A percentile compares a stretch with the other conserved stretches of the same genome.
Evolutionary conservation across 2,113 vertebrate genomes (phyloP).

Genomic region (Malurus alboscapulatus): DNA sequence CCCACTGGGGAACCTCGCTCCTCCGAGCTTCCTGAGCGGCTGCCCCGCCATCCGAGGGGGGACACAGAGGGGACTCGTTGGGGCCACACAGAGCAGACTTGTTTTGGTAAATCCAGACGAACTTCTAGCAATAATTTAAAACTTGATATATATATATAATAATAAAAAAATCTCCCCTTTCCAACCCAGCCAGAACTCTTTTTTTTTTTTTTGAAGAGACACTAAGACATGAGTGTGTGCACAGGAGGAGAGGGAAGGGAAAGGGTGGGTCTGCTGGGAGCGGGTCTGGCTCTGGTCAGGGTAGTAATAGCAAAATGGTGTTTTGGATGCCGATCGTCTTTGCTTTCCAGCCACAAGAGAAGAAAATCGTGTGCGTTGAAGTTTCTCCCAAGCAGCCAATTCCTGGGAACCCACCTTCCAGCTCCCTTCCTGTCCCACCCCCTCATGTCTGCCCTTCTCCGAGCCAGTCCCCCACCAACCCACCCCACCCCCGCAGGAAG

Average conservation of each 20-base stretch:
- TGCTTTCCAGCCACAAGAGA: constrained; percentile 64
- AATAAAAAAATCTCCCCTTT: constrained; percentile 72
- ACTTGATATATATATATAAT: constrained; percentile 82
- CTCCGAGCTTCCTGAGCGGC: constrained; percentile 58
- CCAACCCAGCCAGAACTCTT: constrained; percentile 58
- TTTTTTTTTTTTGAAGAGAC: constrained; percentile 39
- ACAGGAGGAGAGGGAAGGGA: constrained; percentile 21
- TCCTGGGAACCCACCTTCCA: constrained; percentile 56
- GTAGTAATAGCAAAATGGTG: constrained; percentile 54
- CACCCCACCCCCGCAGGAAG: constrained; percentile 27
- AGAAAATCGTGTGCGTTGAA: constrained; percentile 54
- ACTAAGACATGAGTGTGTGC: constrained; percentile 65
- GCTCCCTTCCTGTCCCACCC: constrained; percentile 46
- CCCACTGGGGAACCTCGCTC: constrained; percentile 24
- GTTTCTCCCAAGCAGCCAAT: constrained; percentile 54
- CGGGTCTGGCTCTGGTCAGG: constrained; percentile 56
- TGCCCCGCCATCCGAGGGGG: constrained; percentile 60
- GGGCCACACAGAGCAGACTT: constrained; percentile 66
- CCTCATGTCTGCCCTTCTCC: constrained; percentile 5
- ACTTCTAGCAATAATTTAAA: constrained; percentile 85
- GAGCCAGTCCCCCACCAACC: constrained; percentile 17
- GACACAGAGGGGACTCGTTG: neutral
- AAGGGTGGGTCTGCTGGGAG: neutral
- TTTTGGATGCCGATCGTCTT: constrained; percentile 58
- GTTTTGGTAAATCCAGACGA: constrained; percentile 80